Base-by-base conservation (phyloP, 92 coral and sea anemone genomes). In the Metridium senile region DNA sequence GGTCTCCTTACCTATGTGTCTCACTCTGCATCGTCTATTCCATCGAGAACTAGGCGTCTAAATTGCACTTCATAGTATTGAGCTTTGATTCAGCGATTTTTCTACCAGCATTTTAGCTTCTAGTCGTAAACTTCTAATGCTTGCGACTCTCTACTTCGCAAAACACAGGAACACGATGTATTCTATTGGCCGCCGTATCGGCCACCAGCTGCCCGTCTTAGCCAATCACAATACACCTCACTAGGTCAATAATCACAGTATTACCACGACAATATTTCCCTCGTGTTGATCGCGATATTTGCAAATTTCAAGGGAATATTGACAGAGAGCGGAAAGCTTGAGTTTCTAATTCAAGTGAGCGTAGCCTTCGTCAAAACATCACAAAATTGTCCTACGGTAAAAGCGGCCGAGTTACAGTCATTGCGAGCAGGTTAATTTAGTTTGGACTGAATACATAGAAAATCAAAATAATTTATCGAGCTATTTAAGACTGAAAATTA, bases 131-230 rank as follows among this genome's bases (percentile, higher is more conserved):
- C 68, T 39, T 78, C 29, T 64, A 47, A 76, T 77, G 82, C 72
- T 59, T 33, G 54, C 71, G 52, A 67, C 56, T 77, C 74, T 28
- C 73, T 18, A 46, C 34, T 26, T 22, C 58, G 65, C 49, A 62
- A 56, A 82, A 87, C 85, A 85, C 76, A 84, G 73, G 84, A 82
- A 77, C 71, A 72, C 4, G 29, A 59, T 74, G 79, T 77, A 83
- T 68, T 61, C 78, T 53, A 79, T 79, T 79, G 84, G 76, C 23
- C 70, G 66, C 76, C 70, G 84, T 33, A 57, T 34, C 58, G 68
- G 82, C 57, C 72, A 73, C 75, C 87, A 88, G 86, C 93, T 88
- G 93, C 86, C 89, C 74, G 29, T 43, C n/a, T 43, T 35, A 35
- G 51, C 93, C 93, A 88, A 88, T 88, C 86, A 80, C 33, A 33